Percentiles rank a stretch among this genome's conserved stretches.
Evolutionary conservation across 2,888 invertebrate species (phyloP).

Genomic region (Scaptomyza flava): DNA sequence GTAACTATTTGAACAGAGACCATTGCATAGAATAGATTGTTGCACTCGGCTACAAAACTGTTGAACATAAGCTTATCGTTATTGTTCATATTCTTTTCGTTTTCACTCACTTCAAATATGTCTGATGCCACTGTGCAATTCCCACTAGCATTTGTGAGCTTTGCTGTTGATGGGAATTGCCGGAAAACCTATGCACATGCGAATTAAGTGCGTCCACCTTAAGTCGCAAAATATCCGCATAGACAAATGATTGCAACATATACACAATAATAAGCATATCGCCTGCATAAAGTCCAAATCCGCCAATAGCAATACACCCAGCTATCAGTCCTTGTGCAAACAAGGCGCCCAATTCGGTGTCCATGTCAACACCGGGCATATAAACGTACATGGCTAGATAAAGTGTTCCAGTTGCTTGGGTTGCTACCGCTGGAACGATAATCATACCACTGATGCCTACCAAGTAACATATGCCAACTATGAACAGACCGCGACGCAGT

Average conservation of each 20-base stretch:
- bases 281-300: constrained; percentile 60
- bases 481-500: constrained; percentile 9
- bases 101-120: constrained; percentile 25
- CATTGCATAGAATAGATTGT: constrained; percentile 46
- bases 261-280: constrained; percentile 55
- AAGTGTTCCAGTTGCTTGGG: constrained; percentile 20
- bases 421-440: constrained; percentile 15
- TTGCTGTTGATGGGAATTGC: fast-evolving
- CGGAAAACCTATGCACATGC: background rate
- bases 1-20: constrained; percentile 54
- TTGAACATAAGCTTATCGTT: background rate
- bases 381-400: constrained; percentile 59
- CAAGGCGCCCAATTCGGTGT: constrained; percentile 47
- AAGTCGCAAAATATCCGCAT: constrained; percentile 53
- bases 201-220: constrained; percentile 58
- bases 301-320: constrained; percentile 33
- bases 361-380: constrained; percentile 56
- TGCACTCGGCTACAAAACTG: constrained; percentile 55
- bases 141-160: background rate
- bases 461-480: constrained; percentile 28
- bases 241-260: constrained; percentile 49
- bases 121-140: constrained; percentile 23
- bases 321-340: constrained; percentile 47
- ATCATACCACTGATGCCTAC: constrained; percentile 19
- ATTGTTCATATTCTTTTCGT: no score